Evolutionary conservation across 2,113 vertebrate species (phyloP).

Genomic region (Oncorhynchus clarkii): DNA sequence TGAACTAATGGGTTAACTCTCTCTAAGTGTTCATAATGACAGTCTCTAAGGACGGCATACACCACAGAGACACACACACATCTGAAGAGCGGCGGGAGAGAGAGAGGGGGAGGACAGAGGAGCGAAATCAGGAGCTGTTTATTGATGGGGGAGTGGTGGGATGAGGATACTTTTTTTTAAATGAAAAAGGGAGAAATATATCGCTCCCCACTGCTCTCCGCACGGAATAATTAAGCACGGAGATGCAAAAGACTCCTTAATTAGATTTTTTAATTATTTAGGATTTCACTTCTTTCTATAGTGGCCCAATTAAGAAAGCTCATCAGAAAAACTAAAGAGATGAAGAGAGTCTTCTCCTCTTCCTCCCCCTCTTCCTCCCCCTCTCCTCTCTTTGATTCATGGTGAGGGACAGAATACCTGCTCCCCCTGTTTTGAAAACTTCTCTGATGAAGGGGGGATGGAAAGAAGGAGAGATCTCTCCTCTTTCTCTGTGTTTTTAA

Average conservation of each 20-base stretch:
- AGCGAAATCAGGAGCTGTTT: conserved; percentile 28
- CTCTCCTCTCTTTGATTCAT: conserved; percentile 39
- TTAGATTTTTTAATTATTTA: conserved; percentile 84
- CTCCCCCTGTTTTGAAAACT: conserved; percentile 57
- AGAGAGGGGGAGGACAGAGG: background rate
- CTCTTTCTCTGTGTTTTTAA: conserved; percentile 50
- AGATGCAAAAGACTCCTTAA: conserved; percentile 78
- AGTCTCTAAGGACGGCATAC: conserved; percentile 34
- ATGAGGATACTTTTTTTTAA: conserved; percentile 49
- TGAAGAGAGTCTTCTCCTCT: conserved; percentile 42
- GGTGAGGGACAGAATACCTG: conserved; percentile 52
- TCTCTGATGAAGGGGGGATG: conserved; percentile 51
- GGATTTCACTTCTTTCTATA: conserved; percentile 73
- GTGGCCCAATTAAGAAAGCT: conserved; percentile 76
- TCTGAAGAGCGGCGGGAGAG: background rate
- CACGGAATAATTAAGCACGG: conserved; percentile 72
- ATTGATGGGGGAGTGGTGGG: conserved; percentile 46
- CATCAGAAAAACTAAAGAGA: conserved; percentile 71
- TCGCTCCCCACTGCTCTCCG: conserved; percentile 55
- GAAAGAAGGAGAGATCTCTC: conserved; percentile 11
- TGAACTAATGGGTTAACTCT: conserved; percentile 26
- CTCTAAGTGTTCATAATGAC: conserved; percentile 40
- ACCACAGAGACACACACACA: conserved; percentile 2
- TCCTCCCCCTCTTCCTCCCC: conserved; percentile 3
- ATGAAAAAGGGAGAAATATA: conserved; percentile 64